These are phyloP conservation scores for Lucifuga dentata DNA, from an alignment of 2,113 vertebrate genomes.

Conservation along the genomic window DNA sequence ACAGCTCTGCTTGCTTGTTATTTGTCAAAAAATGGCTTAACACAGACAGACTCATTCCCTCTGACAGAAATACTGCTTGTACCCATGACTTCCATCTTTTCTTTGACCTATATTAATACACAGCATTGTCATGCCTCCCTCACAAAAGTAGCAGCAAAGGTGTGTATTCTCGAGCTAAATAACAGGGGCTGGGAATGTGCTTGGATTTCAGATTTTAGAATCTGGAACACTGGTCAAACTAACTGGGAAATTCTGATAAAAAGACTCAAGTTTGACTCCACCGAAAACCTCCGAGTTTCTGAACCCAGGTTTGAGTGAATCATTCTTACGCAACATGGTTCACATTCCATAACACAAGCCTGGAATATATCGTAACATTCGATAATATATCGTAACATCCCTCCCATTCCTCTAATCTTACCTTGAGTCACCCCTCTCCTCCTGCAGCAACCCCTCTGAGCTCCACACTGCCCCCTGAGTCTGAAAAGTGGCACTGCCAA, in stretches of 20 bases:
- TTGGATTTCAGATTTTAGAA: background rate
- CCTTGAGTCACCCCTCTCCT: background rate
- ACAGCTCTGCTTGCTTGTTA: slow-evolving; percentile 33
- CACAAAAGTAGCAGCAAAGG: slow-evolving; percentile 50
- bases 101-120: slow-evolving; percentile 62
- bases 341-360: too few species aligned
- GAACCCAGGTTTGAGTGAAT: background rate
- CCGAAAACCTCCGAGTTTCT: background rate
- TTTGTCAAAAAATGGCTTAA: slow-evolving; percentile 51
- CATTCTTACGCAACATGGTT: background rate
- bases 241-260: slow-evolving; percentile 18
- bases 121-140: slow-evolving; percentile 36
- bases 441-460: background rate
- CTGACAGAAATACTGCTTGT: slow-evolving; percentile 55
- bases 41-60: slow-evolving; percentile 55
- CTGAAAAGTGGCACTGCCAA: background rate
- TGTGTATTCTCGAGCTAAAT: slow-evolving; percentile 51
- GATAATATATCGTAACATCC: background rate
- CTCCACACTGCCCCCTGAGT: slow-evolving; percentile 26
- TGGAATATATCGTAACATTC: slow-evolving; percentile 20
- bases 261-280: background rate
- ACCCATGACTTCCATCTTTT: slow-evolving; percentile 50
- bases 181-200: slow-evolving; percentile 18
- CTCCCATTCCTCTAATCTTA: background rate
- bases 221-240: slow-evolving; percentile 29